phyloP scores from a whole-genome alignment of 2,797 vertebrate species.

The Clarias fuscus region DNA sequence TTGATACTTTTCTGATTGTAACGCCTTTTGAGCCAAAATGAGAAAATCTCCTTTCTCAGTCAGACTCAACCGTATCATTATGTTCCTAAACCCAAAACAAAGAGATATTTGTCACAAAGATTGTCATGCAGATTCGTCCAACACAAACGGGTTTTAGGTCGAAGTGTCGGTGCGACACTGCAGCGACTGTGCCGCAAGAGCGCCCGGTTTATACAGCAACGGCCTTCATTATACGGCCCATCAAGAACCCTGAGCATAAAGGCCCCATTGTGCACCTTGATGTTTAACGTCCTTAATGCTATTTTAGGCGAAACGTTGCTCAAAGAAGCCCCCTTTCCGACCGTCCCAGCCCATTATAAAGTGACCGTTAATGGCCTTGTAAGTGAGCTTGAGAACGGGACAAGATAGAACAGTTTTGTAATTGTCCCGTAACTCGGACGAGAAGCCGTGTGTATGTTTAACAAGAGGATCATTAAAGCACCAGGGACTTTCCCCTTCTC shows the following conservation, averaged over 20 bases:
- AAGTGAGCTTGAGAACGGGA: conserved; percentile 58
- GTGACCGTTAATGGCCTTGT: conserved; percentile 55
- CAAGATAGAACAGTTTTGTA: conserved; percentile 62
- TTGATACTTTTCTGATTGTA: background rate
- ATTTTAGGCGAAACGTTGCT: conserved; percentile 48
- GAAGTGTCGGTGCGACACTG: conserved; percentile 38
- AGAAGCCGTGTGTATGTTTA: conserved; percentile 59
- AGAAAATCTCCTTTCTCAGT: background rate
- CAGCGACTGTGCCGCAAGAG: conserved; percentile 22
- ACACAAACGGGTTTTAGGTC: conserved; percentile 27
- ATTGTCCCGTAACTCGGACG: conserved; percentile 51
- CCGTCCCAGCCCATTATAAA: conserved; percentile 42
- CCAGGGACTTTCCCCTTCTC: conserved; percentile 54
- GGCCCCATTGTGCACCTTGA: conserved; percentile 46
- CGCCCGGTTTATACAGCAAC: conserved; percentile 42
- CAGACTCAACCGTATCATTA: conserved; percentile 5
- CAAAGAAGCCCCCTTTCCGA: conserved; percentile 42
- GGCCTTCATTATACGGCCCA: conserved; percentile 50
- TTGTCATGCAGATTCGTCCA: conserved; percentile 43
- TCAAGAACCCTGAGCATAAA: conserved; percentile 51
- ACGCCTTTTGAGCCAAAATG: background rate
- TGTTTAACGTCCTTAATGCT: conserved; percentile 49
- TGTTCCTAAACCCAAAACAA: conserved; percentile 10
- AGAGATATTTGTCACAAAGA: conserved; percentile 42
- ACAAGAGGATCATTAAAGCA: conserved; percentile 62